Evolutionary conservation across 2,113 vertebrate species (phyloP), one percentile per base, ranked within the genome.

Genomic region (Bucco capensis): DNA sequence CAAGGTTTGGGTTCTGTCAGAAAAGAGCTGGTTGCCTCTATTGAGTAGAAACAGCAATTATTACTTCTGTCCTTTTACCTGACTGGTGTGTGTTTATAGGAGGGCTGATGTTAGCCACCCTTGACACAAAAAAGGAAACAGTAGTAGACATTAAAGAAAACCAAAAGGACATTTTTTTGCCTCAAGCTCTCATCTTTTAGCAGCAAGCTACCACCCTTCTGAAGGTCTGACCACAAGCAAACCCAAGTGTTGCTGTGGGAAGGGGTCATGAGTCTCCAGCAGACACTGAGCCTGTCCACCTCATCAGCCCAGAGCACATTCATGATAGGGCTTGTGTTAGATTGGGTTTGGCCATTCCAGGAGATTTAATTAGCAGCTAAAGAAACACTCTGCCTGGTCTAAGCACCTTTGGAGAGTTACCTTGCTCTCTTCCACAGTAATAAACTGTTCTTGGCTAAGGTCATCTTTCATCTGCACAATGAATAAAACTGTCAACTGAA

Each of bases 401-500:
- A 60, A 83, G 73, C 60, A 66, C 33, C 37, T 64, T 64, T 56
- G 61, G 37, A 51, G 71, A 66, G 79, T 64, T 87, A 86, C 76
- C 86, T 94, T 74, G 47, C 51, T 79, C 62, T 44, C 86, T 72
- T 69, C 14, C 2, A 60, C 60, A 21, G 79, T 56, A 89, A 93
- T 89, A 86, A 94, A 89, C 67, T 67, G 47, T 28, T 88, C 86
- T 50, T 87, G 62, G 87, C 85, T 80, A 64, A 87, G 72, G 74
- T 56, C 83, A 77, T 92, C 88, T 79, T 92, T 94, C 88, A 71
- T 83, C 91, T 72, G 47, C 33, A 28, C 85, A 85, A 66, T 86
- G 94, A 94, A 84, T 86, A 89, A 91, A 92, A 66, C 85, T 88
- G 88, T 86, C 90, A 88, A 7, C 66, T 86, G 14, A 56, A 75